Percentiles rank a stretch among this genome's conserved stretches.
phyloP scores from a whole-genome alignment of 2,797 vertebrate genomes.

The Falco rusticolus region DNA sequence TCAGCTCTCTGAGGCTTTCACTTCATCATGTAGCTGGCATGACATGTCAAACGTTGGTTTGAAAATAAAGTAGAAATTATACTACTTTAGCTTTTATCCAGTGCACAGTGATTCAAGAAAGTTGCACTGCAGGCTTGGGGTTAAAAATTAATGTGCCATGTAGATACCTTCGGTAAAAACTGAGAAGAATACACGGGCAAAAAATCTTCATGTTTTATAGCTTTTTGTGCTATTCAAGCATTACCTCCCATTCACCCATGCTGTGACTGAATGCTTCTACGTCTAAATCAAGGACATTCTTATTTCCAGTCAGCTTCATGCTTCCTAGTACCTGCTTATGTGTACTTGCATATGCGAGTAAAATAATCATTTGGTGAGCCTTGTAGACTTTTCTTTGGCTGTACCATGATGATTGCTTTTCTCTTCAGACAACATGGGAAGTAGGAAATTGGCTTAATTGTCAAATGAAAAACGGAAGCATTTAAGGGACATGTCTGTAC shows the following conservation, averaged over 20 bases:
- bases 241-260: not conserved
- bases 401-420: not conserved
- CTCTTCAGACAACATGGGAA: not conserved
- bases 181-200: not conserved
- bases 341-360: not conserved
- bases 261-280: not conserved
- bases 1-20: not conserved
- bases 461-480: constrained; percentile 28
- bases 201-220: not conserved
- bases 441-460: constrained; percentile 5
- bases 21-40: not conserved
- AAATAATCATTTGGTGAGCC: not conserved
- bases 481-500: not conserved
- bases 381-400: not conserved
- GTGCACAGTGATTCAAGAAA: not conserved
- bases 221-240: not conserved
- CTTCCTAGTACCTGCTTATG: not conserved
- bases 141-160: not conserved
- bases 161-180: not conserved
- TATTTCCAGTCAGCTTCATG: not conserved
- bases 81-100: not conserved
- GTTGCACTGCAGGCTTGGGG: not conserved
- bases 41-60: not conserved
- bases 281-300: not conserved
- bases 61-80: not conserved